phyloP scores from a whole-genome alignment of 2,113 vertebrate species.

The Apteryx mantelli region DNA sequence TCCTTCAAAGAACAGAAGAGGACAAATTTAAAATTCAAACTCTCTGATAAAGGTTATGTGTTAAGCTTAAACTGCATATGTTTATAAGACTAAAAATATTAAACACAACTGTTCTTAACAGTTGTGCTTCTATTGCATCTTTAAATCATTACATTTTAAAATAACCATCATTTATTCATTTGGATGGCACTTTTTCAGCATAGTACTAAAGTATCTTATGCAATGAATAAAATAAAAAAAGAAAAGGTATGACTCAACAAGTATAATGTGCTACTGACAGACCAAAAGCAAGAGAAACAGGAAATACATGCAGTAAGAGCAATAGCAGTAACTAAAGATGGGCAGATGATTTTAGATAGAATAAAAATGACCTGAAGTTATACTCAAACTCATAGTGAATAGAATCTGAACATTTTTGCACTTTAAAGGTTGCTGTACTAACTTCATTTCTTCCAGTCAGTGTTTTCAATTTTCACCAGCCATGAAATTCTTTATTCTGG shows the following conservation, averaged over 20 bases:
- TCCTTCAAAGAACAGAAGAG: conserved; percentile 11
- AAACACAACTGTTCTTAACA: background rate
- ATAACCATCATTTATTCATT: background rate
- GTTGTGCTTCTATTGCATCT: background rate
- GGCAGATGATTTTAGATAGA: background rate
- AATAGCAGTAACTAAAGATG: background rate
- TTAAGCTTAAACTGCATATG: conserved; percentile 23
- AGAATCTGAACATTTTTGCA: background rate
- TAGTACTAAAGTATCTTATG: background rate
- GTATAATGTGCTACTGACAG: background rate
- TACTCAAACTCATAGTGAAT: background rate
- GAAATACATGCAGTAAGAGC: background rate
- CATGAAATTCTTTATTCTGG: background rate
- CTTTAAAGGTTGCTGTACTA: background rate
- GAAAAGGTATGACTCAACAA: background rate
- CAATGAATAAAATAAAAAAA: background rate
- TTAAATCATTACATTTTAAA: background rate
- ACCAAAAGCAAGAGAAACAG: background rate
- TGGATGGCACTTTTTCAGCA: background rate
- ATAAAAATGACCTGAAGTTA: background rate
- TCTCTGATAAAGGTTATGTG: background rate
- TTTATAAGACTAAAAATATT: conserved; percentile 31
- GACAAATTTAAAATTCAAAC: conserved; percentile 39
- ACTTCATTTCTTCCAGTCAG: background rate
- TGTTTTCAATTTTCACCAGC: background rate